These are phyloP conservation scores for Diplosoma virens DNA, from an alignment of 23 tunicate genomes.

Conservation along the genomic window DNA sequence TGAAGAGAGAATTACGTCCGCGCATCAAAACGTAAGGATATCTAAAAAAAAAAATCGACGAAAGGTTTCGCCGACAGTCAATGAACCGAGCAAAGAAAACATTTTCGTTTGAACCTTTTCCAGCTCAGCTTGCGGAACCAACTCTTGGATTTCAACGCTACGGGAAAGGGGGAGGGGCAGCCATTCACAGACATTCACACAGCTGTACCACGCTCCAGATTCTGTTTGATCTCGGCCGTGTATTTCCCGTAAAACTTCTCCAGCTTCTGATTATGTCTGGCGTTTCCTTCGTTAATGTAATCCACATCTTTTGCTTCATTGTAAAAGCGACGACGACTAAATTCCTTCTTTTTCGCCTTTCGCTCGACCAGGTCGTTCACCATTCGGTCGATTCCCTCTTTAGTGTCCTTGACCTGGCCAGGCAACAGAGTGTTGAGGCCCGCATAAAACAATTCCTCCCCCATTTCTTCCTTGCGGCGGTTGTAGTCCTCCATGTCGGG, in stretches of 20 bases:
- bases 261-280: slow-evolving; percentile 67
- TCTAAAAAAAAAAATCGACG: too few relatives aligned
- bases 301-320: slow-evolving; percentile 81
- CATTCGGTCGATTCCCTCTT: slow-evolving; percentile 70
- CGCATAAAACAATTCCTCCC: slow-evolving; percentile 86
- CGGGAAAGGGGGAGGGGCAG: too few relatives aligned
- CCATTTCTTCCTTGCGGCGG: slow-evolving; percentile 67
- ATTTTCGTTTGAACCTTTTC: too few relatives aligned
- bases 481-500: slow-evolving; percentile 86
- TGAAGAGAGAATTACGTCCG: too few relatives aligned
- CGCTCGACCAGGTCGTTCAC: slow-evolving; percentile 74
- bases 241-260: slow-evolving; percentile 91
- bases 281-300: slow-evolving; percentile 90
- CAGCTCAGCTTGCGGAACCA: too few relatives aligned
- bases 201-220: slow-evolving; percentile 92
- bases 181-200: slow-evolving; percentile 60
- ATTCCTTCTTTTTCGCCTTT: slow-evolving; percentile 74
- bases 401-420: slow-evolving; percentile 81
- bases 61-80: too few relatives aligned
- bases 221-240: slow-evolving; percentile 92
- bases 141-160: too few relatives aligned
- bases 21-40: too few relatives aligned
- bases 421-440: slow-evolving; percentile 74
- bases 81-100: too few relatives aligned
- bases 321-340: slow-evolving; percentile 61